Conservation (phyloP, 1,140 invertebrate genomes). For the Eueides isabella region DNA sequence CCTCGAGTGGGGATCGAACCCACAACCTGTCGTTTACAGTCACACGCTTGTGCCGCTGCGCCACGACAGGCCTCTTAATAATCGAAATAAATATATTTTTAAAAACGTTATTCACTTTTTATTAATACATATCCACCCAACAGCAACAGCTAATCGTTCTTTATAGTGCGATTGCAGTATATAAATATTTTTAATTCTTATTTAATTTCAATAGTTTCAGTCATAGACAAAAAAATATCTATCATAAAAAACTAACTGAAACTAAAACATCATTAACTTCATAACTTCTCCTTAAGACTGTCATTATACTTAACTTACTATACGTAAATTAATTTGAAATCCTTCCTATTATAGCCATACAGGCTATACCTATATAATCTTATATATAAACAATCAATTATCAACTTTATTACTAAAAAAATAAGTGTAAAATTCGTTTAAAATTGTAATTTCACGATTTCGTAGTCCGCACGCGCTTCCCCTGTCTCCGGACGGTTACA, state of each 20-base stretch:
- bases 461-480: slow-evolving; percentile 50
- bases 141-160: too few species aligned
- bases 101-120: too few species aligned
- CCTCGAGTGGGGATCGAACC: too few species aligned
- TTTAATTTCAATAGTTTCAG: too few species aligned
- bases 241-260: neutral
- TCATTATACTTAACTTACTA: slow-evolving; percentile 8
- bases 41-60: too few species aligned
- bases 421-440: slow-evolving; percentile 35
- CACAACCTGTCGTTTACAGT: too few species aligned
- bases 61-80: too few species aligned
- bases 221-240: too few species aligned
- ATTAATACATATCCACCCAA: too few species aligned
- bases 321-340: slow-evolving; percentile 39
- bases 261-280: neutral
- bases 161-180: too few species aligned
- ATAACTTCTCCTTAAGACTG: slow-evolving; percentile 12
- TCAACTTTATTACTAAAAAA: neutral
- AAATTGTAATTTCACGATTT: slow-evolving; percentile 41
- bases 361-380: slow-evolving; percentile 24
- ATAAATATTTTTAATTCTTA: too few species aligned
- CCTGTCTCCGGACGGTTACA: slow-evolving; percentile 52
- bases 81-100: too few species aligned
- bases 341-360: slow-evolving; percentile 38
- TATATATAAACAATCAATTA: slow-evolving; percentile 22